A percentile compares a stretch with the other conserved stretches of the same genome.
Evolutionary conservation across 2,888 invertebrate genomes (phyloP).

Genomic region (Lithophane leautieri): DNA sequence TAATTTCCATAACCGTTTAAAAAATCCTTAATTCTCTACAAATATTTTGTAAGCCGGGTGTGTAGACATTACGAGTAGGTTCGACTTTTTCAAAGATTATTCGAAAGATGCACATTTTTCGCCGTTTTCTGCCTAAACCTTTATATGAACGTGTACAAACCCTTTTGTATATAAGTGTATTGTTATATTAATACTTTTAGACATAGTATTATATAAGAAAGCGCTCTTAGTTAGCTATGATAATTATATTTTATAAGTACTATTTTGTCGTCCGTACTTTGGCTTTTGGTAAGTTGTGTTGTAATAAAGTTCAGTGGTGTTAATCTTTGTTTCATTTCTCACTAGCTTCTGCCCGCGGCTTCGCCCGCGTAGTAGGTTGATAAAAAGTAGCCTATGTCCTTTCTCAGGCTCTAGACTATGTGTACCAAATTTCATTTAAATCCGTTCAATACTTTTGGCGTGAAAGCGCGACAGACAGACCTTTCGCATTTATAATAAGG

Average conservation of each 20-base stretch:
- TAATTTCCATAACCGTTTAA: neutral
- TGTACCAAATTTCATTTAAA: no score
- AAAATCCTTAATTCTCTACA: neutral
- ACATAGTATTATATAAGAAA: slow-evolving; percentile 65
- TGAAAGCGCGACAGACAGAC: no score
- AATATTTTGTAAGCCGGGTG: neutral
- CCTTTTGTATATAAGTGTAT: slow-evolving; percentile 67
- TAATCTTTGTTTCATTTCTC: slow-evolving; percentile 23
- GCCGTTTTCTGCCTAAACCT: slow-evolving; percentile 11
- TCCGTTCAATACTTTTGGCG: no score
- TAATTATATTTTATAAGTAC: slow-evolving; percentile 64
- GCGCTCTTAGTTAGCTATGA: slow-evolving; percentile 54
- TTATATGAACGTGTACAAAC: slow-evolving; percentile 48
- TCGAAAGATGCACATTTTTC: neutral
- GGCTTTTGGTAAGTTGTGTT: slow-evolving; percentile 61
- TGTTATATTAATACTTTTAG: slow-evolving; percentile 65
- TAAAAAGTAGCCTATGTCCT: no score
- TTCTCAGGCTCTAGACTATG: no score
- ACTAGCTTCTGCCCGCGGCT: no score
- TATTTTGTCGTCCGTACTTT: slow-evolving; percentile 51
- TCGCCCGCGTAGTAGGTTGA: no score
- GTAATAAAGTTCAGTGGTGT: slow-evolving; percentile 65
- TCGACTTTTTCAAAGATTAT: slow-evolving; percentile 9
- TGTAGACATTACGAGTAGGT: neutral
- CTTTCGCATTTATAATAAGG: no score